These are phyloP conservation scores for Paramuricea clavata DNA, from an alignment of 92 coral and sea anemone species.

Conservation along the genomic window DNA sequence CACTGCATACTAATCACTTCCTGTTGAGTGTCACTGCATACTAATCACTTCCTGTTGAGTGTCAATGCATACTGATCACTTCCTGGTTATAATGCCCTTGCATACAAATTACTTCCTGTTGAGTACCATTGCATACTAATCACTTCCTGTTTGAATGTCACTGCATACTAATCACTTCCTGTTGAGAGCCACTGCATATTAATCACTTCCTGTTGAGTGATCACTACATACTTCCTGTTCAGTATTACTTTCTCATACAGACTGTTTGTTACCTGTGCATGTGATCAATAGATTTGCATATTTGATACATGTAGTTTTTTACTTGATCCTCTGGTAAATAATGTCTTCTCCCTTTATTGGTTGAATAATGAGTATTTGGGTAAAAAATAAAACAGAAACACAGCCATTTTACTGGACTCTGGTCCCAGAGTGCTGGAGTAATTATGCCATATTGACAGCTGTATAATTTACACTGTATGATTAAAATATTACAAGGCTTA, in stretches of 20 bases:
- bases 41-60: neutral
- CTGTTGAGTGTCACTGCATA: neutral
- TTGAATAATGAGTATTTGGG: neutral
- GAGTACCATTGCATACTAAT: neutral
- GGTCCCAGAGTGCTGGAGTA: neutral
- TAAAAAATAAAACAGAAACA: neutral
- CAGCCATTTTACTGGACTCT: neutral
- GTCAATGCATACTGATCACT: neutral
- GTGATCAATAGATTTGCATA: slow-evolving; percentile 95
- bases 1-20: neutral
- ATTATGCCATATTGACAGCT: too few species aligned
- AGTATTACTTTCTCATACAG: neutral
- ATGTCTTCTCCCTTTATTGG: slow-evolving; percentile 79
- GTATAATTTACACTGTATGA: too few species aligned
- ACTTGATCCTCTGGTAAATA: slow-evolving; percentile 91
- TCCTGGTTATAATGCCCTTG: neutral
- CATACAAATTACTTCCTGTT: neutral
- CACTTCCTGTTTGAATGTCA: neutral
- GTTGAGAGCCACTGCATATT: too few species aligned
- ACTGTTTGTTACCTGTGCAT: slow-evolving; percentile 81
- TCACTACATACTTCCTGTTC: too few species aligned
- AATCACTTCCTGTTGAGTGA: neutral
- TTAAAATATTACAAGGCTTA: too few species aligned
- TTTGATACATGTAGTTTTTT: slow-evolving; percentile 90
- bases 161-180: too few species aligned